phyloP scores from a whole-genome alignment of 2,888 invertebrate genomes.

The Muscina levida region DNA sequence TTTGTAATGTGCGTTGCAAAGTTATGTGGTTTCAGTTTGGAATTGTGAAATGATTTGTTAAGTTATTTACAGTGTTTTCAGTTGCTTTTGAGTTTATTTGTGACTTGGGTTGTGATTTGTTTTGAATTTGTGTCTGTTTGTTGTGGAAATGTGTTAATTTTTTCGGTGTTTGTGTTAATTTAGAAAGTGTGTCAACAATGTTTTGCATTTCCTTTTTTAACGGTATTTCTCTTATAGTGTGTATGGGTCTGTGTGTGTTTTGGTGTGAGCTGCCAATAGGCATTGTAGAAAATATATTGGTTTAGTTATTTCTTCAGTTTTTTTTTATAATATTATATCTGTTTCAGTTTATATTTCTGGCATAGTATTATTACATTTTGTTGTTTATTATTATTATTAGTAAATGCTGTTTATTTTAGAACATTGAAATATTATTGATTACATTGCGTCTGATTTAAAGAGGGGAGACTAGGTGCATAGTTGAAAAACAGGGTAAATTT shows the following conservation, averaged over 20 bases:
- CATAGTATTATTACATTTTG: conserved; percentile 14
- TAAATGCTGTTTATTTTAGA: conserved; percentile 66
- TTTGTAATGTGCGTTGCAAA: conserved; percentile 64
- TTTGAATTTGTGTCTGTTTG: conserved; percentile 20
- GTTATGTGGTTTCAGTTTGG: conserved; percentile 4
- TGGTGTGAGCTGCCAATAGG: conserved; percentile 61
- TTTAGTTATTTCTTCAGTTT: conserved; percentile 14
- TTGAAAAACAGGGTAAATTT: too few relatives aligned
- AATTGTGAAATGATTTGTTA: too few relatives aligned
- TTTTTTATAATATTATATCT: neutral
- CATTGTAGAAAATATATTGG: conserved; percentile 63
- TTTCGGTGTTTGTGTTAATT: conserved; percentile 26
- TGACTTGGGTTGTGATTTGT: conserved; percentile 34
- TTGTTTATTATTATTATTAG: conserved; percentile 47
- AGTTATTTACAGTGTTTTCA: neutral
- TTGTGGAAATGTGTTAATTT: conserved; percentile 31
- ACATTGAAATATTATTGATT: conserved; percentile 64
- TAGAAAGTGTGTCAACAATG: conserved; percentile 13
- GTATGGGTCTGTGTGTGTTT: conserved; percentile 4
- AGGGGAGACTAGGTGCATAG: too few relatives aligned
- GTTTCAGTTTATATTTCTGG: conserved; percentile 18
- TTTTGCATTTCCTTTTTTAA: neutral
- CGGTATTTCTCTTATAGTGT: too few relatives aligned
- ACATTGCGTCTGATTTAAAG: neutral
- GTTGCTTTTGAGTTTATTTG: conserved; percentile 52